Conservation (phyloP, 2,888 invertebrate genomes). For the Tipula confusa region DNA sequence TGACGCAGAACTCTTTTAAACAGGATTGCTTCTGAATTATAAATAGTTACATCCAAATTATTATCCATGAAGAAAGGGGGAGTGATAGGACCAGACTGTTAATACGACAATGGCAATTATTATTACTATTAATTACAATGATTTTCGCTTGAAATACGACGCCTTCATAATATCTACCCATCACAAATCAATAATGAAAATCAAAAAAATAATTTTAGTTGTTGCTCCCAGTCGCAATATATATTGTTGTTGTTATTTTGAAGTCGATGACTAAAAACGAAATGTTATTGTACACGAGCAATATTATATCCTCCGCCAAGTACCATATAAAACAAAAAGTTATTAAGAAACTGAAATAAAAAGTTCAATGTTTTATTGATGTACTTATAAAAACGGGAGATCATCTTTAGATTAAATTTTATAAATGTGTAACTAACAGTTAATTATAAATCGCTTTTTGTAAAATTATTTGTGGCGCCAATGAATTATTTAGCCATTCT, state of each 20-base stretch:
- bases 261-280: not conserved
- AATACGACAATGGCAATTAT: no score
- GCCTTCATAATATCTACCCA: not conserved
- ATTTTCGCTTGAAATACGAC: no score
- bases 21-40: no score
- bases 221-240: not conserved
- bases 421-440: not conserved
- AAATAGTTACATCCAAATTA: no score
- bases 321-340: not conserved
- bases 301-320: not conserved
- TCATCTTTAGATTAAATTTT: no score
- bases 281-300: not conserved
- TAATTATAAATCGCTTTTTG: not conserved
- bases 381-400: not conserved
- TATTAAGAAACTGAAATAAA: not conserved
- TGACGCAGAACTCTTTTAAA: no score
- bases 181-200: not conserved
- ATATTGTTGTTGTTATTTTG: not conserved
- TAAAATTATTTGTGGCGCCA: not conserved
- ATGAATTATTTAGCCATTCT: not conserved
- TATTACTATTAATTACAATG: no score
- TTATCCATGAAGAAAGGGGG: no score
- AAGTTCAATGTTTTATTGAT: conserved; percentile 3
- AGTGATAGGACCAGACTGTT: no score
- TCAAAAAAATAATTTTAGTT: not conserved